Conservation (phyloP, 2,113 vertebrate genomes). For the Deroptyus accipitrinus region DNA sequence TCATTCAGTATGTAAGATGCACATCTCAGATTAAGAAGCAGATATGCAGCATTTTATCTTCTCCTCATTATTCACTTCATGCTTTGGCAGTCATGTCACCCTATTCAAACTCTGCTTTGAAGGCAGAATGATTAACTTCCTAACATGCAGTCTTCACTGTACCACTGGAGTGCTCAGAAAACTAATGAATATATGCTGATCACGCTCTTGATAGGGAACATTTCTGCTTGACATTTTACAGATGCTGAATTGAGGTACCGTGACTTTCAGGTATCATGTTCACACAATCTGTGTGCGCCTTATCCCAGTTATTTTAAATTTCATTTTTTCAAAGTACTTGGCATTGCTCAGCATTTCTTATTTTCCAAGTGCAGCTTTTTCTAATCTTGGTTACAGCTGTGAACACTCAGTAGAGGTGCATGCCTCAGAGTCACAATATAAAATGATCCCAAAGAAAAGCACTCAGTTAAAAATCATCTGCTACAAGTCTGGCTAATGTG, state of each 20-base stretch:
- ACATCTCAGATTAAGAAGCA: neutral
- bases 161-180: neutral
- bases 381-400: neutral
- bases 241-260: neutral
- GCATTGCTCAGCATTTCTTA: neutral
- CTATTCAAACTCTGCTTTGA: conserved; percentile 9
- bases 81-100: neutral
- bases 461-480: neutral
- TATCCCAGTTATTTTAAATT: neutral
- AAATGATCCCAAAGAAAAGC: neutral
- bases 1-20: neutral
- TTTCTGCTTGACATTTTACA: conserved; percentile 9
- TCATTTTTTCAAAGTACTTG: neutral
- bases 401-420: neutral
- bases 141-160: neutral
- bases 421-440: neutral
- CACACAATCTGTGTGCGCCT: neutral
- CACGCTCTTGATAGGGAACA: neutral
- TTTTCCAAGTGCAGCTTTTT: neutral
- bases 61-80: neutral
- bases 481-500: neutral
- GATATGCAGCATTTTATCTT: neutral
- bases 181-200: neutral
- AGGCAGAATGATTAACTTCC: conserved; percentile 42
- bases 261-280: neutral